phyloP scores from a whole-genome alignment of 2,113 vertebrate genomes.

The Tricholaema leucomelas region DNA sequence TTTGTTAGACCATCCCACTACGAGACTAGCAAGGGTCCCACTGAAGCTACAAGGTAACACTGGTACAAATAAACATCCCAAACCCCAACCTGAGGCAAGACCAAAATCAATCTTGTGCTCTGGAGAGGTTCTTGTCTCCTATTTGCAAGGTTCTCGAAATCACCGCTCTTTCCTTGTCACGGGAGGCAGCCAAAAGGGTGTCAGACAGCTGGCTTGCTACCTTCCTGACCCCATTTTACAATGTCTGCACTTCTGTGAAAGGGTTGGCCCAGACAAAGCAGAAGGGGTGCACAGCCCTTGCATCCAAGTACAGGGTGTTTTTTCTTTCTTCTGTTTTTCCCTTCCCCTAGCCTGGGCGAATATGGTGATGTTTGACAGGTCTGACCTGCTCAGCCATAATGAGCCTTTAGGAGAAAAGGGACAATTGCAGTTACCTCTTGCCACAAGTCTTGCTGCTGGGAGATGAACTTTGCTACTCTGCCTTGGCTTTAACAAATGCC shows the following conservation, averaged over 20 bases:
- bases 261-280: constrained; percentile 58
- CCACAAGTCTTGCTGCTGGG: constrained; percentile 56
- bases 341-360: not conserved
- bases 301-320: constrained; percentile 29
- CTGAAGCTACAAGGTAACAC: not conserved
- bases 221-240: constrained; percentile 65
- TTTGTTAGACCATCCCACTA: constrained; percentile 12
- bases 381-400: constrained; percentile 60
- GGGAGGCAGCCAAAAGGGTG: not conserved
- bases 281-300: constrained; percentile 27
- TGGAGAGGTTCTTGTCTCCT: not conserved
- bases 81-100: not conserved
- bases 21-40: not conserved
- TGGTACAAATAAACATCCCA: not conserved
- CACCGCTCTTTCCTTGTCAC: not conserved
- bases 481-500: constrained; percentile 63
- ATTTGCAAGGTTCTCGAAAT: not conserved
- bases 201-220: constrained; percentile 67
- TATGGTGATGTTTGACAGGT: not conserved
- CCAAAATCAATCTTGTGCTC: not conserved
- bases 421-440: constrained; percentile 50
- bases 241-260: constrained; percentile 60
- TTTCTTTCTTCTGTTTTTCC: not conserved
- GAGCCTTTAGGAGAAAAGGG: constrained; percentile 15
- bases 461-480: constrained; percentile 70